These are phyloP conservation scores for Sebastes cheni DNA, from an alignment of 2,797 vertebrate species.

Conservation along the genomic window DNA sequence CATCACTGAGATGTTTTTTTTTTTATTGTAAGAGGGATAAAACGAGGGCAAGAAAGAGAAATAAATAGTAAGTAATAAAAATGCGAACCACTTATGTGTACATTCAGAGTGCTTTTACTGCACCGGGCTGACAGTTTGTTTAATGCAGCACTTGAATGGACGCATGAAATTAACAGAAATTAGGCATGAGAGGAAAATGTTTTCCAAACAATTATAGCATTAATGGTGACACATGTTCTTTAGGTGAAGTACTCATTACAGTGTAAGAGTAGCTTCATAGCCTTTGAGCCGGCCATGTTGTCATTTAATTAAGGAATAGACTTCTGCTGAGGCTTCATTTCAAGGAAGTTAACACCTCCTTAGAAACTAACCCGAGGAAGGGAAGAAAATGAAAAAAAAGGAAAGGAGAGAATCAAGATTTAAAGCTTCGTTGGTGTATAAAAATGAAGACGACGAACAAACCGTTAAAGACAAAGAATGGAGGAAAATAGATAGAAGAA, in stretches of 20 bases:
- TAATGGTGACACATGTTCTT: slow-evolving; percentile 7
- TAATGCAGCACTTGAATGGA: slow-evolving; percentile 9
- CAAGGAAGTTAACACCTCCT: not conserved
- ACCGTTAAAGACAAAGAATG: not conserved
- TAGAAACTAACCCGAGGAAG: not conserved
- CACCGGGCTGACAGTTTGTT: not conserved
- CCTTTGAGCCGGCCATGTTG: not conserved
- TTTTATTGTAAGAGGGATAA: not conserved
- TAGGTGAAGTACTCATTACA: not conserved
- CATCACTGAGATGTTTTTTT: not conserved
- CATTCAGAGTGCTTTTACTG: slow-evolving; percentile 11
- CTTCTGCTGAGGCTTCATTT: not conserved
- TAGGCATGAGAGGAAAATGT: not conserved
- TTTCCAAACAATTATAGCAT: slow-evolving; percentile 1
- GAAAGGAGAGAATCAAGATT: not conserved
- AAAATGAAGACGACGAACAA: not conserved
- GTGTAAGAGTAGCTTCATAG: not conserved
- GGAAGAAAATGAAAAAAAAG: not conserved
- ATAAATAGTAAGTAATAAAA: not conserved
- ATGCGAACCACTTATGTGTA: not conserved
- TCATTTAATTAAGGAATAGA: slow-evolving; percentile 10
- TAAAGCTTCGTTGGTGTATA: not conserved
- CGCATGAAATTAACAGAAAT: slow-evolving; percentile 2
- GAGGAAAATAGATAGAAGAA: not conserved
- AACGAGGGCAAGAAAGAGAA: not conserved